phyloP scores from a whole-genome alignment of 1,140 invertebrate genomes.

The Lamellibrachia luymesi region DNA sequence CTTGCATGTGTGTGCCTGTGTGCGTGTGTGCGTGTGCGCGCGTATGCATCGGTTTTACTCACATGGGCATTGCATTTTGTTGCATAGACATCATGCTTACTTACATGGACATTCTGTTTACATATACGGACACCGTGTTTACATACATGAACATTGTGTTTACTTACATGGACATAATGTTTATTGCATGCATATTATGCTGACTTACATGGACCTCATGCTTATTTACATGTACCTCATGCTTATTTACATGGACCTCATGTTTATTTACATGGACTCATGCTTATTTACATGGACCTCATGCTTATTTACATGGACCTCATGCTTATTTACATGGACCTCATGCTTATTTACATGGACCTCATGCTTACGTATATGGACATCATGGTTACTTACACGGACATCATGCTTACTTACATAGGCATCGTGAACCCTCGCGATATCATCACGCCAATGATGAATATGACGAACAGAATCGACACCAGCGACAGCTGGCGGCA shows the following conservation, averaged over 20 bases:
- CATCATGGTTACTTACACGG: background rate
- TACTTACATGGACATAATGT: constrained; percentile 8
- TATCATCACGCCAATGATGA: constrained; percentile 59
- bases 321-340: no score
- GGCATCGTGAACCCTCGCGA: constrained; percentile 17
- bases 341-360: no score
- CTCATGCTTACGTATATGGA: no score
- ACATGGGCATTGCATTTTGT: background rate
- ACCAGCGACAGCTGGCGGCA: constrained; percentile 65
- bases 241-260: background rate
- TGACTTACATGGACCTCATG: background rate
- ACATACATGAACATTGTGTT: background rate
- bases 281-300: background rate
- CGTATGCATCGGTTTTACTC: background rate
- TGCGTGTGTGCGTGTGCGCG: background rate
- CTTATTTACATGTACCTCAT: background rate
- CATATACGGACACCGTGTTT: background rate
- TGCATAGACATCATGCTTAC: no score
- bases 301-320: no score
- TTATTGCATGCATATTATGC: no score
- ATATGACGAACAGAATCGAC: constrained; percentile 73
- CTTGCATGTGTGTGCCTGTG: constrained; percentile 8
- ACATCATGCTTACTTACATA: constrained; percentile 2
- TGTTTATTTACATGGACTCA: no score
- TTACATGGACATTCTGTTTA: no score